Conservation (phyloP, 1,140 invertebrate genomes). For the Hylyphantes graminicola region DNA sequence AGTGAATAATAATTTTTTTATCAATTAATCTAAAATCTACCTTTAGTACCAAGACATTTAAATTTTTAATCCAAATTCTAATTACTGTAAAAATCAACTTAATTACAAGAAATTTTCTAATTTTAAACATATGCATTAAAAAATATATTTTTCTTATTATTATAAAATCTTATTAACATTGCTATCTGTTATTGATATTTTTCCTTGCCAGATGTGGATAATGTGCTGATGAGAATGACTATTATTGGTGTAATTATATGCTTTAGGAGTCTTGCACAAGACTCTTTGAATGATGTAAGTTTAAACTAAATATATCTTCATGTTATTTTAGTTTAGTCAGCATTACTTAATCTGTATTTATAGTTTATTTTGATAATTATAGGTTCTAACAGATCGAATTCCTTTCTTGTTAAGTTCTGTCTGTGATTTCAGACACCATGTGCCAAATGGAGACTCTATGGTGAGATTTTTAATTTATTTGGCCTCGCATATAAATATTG, state of each 20-base stretch:
- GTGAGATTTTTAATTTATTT: slow-evolving; percentile 67
- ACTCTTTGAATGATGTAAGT: slow-evolving; percentile 89
- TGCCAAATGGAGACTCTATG: slow-evolving; percentile 90
- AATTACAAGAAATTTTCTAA: too few relatives aligned
- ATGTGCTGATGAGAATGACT: slow-evolving; percentile 94
- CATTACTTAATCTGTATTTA: too few relatives aligned
- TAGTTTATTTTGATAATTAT: slow-evolving; percentile 10
- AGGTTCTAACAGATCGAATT: slow-evolving; percentile 86
- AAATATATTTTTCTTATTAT: too few relatives aligned
- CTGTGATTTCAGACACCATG: slow-evolving; percentile 91
- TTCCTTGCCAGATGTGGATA: slow-evolving; percentile 79
- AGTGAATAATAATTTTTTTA: too few relatives aligned
- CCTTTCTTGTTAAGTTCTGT: slow-evolving; percentile 97
- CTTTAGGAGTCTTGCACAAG: slow-evolving; percentile 92
- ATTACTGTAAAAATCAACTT: too few relatives aligned
- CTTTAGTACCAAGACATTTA: too few relatives aligned
- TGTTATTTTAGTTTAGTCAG: too few relatives aligned
- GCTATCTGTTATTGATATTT: too few relatives aligned
- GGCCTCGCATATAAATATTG: neutral
- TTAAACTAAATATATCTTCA: neutral
- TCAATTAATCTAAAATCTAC: too few relatives aligned
- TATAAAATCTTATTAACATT: too few relatives aligned
- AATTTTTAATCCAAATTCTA: too few relatives aligned
- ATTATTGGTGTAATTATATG: slow-evolving; percentile 98
- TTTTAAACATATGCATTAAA: too few relatives aligned